Evolutionary conservation across 2,888 invertebrate genomes (phyloP).

Genomic region (Herminia tarsipennalis): DNA sequence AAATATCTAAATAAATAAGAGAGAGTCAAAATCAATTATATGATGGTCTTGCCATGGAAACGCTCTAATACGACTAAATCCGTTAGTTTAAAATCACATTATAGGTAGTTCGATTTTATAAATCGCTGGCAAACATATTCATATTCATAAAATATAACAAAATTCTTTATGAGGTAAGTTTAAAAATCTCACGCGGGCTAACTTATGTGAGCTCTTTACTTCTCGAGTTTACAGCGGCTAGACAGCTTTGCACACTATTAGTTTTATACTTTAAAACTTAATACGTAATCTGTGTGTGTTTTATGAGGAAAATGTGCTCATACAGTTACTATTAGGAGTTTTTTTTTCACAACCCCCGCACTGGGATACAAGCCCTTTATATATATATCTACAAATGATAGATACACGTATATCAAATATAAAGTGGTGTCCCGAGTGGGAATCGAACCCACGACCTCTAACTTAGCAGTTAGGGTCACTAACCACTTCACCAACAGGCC

Average conservation of each 20-base stretch:
- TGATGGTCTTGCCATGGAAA: too few relatives aligned
- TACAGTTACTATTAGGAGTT: neutral
- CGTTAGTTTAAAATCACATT: neutral
- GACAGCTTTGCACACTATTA: slow-evolving; percentile 61
- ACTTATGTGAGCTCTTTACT: slow-evolving; percentile 47
- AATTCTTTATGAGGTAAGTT: slow-evolving; percentile 78
- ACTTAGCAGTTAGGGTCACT: too few relatives aligned
- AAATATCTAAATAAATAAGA: too few relatives aligned
- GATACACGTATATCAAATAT: too few relatives aligned
- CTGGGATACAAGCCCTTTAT: too few relatives aligned
- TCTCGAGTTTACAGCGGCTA: slow-evolving; percentile 55
- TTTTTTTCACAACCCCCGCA: too few relatives aligned
- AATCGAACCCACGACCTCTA: too few relatives aligned
- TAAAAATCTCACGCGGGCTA: slow-evolving; percentile 65
- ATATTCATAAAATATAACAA: slow-evolving; percentile 73
- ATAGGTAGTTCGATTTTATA: slow-evolving; percentile 44
- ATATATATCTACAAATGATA: too few relatives aligned
- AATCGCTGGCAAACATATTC: slow-evolving; percentile 60
- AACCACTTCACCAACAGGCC: too few relatives aligned
- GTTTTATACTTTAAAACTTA: slow-evolving; percentile 52
- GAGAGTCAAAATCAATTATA: too few relatives aligned
- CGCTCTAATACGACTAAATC: too few relatives aligned
- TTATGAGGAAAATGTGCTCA: slow-evolving; percentile 10
- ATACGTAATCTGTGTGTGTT: slow-evolving; percentile 27
- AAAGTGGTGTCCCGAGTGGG: too few relatives aligned